A percentile compares a stretch with the other conserved stretches of the same genome.
These are phyloP conservation scores for Rhadina sibilatrix DNA, from an alignment of 2,113 vertebrate species.

Conservation along the genomic window DNA sequence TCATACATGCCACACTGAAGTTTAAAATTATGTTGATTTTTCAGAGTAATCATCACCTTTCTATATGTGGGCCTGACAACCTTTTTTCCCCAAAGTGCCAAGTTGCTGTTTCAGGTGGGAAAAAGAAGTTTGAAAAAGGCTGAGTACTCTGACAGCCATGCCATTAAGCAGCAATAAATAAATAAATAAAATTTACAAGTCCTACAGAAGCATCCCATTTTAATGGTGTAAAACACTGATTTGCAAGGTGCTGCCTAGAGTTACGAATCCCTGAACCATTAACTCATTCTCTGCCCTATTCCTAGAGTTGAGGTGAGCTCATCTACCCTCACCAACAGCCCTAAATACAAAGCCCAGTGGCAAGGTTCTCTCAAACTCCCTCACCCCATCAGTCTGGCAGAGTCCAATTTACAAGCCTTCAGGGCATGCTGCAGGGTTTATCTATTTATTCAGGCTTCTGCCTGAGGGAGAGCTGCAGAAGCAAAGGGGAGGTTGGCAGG, in stretches of 20 bases:
- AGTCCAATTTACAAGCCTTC: neutral
- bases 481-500: neutral
- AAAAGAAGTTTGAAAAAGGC: neutral
- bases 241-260: neutral
- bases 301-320: neutral
- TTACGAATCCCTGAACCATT: neutral
- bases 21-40: neutral
- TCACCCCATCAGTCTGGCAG: neutral
- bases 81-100: neutral
- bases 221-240: neutral
- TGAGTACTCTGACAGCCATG: neutral
- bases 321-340: neutral
- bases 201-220: neutral
- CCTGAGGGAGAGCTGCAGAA: neutral
- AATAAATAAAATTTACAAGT: neutral
- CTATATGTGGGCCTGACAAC: neutral
- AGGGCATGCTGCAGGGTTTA: conserved; percentile 2
- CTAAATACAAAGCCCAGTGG: neutral
- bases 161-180: neutral
- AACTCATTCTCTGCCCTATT: neutral
- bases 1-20: neutral
- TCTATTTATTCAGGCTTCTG: conserved; percentile 39
- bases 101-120: neutral
- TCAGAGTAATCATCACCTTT: neutral
- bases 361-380: neutral